Evolutionary conservation across 2,888 invertebrate genomes (phyloP), one percentile per base, ranked within the genome.

Genomic region (Euzophera pinguis): DNA sequence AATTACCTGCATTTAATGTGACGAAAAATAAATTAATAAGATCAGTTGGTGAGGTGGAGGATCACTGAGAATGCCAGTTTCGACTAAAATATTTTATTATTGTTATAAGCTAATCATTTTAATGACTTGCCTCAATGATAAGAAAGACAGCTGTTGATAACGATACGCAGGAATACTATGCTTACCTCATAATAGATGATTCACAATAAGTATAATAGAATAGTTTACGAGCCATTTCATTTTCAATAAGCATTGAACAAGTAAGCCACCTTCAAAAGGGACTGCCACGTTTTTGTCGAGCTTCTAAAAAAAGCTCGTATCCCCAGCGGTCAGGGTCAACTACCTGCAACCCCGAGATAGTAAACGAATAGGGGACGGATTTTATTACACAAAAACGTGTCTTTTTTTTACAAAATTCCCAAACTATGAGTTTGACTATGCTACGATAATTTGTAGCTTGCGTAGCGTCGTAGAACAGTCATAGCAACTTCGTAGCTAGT

Each of bases 321-420:
- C 45, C 45, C 45, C 4, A 6, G 13, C 27, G 12, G 50, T 49
- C 64, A 67, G 67, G 65, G 65, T 68, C 67, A 65, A 64, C 71
- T 73, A 73, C 73, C 73, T 73, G 73, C 71, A 58, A 51, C 53
- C 53, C 53, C 38, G 39, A 50, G 39, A 50, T 50, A 50, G 37
- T 27, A 60, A 61, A 62, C 62, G 62, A 63, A 59, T 60, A 57
- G 51, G 42, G 50, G 52, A 56, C 54, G 59, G 61, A 50, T 38
- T 32, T 50, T 50, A 39, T 41, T 41, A 14, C 16, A 38, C 39
- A 39, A 50, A 50, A 50, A 50, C 12, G 10, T 39, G 29, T 41
- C 49, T 35, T 12, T 39, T 16, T 39, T 41, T 6, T 50, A 9
- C 13, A 1, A 32, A 39, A 39, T 29, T 50, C 37, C 47, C n/a